Percentiles rank a stretch among this genome's conserved stretches.
These are phyloP conservation scores for Aldabrachelys gigantea DNA, from an alignment of 2,113 vertebrate genomes.

Conservation along the genomic window DNA sequence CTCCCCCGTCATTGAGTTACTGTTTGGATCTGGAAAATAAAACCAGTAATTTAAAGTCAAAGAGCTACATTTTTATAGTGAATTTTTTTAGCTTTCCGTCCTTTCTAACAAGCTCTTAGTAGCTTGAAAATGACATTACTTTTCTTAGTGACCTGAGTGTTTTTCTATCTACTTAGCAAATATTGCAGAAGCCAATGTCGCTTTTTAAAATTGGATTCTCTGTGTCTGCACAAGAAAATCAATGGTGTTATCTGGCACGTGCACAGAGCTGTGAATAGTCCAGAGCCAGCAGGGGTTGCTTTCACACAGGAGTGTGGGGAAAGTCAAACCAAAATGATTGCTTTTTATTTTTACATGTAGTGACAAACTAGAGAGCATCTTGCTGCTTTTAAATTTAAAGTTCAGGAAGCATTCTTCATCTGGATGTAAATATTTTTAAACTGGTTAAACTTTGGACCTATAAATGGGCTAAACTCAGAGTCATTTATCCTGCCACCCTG, in stretches of 20 bases:
- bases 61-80: slow-evolving; percentile 13
- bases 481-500: accelerated
- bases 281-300: slow-evolving; percentile 34
- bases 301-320: background rate
- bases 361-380: background rate
- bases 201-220: slow-evolving; percentile 71
- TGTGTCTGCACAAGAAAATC: slow-evolving; percentile 68
- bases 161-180: slow-evolving; percentile 66
- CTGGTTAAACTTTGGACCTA: background rate
- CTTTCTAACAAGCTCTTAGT: slow-evolving; percentile 9
- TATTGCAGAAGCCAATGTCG: slow-evolving; percentile 68
- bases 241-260: slow-evolving; percentile 69
- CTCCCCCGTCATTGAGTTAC: background rate
- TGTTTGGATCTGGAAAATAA: slow-evolving; percentile 52
- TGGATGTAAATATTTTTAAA: background rate
- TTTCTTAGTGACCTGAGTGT: slow-evolving; percentile 46
- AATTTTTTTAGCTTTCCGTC: slow-evolving; percentile 19
- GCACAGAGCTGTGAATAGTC: slow-evolving; percentile 43
- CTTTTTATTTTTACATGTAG: background rate
- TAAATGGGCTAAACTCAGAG: background rate
- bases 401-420: background rate
- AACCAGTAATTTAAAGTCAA: slow-evolving; percentile 2
- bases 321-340: background rate
- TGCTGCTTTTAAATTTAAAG: background rate
- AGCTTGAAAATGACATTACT: slow-evolving; percentile 37